Evolutionary conservation across 2,888 invertebrate genomes (phyloP), one percentile per base, ranked within the genome.

Genomic region (Ectemnius continuus): DNA sequence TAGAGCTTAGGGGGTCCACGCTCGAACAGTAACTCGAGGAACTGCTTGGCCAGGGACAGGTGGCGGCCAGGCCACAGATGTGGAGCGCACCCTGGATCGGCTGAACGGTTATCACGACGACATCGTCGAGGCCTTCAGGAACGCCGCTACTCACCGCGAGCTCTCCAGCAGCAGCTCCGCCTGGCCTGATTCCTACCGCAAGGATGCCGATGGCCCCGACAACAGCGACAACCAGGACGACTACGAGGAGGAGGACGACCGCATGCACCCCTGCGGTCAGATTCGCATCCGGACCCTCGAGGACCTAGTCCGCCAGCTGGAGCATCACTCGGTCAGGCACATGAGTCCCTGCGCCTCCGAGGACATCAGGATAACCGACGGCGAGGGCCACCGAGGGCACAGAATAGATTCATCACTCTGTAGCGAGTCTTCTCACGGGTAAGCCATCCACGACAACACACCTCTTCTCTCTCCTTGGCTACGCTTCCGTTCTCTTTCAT

Each of bases 51-150:
- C 60, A 81, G 78, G 75, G 62, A 90, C 93, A 85, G 90, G 91
- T 67, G 93, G 93, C 68, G 92, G 93, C 0, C 93, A 94, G 18
- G 94, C 95, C 75, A 94, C 95, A 1, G 96, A 96, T 84, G 95
- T 96, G 90, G 97, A 97, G 88, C 93, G 97, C 84, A 97, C 96
- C 62, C 93, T 97, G n/a, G 96, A 96, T 92, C 96, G 95, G 75
- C 93, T 97, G 58, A 97, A 97, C 89, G 97, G 97, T 57, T 98
- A 98, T 91, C 97, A 97, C 91, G 97, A 97, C 88, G 96, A 97
- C 88, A 96, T 98, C 85, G 93, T 98, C 83, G 97, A 97, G 90
- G 97, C 97, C n/a, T 91, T 98, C 85, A 94, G 97, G 83, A 96
- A 94, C 82, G 97, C 97, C 13, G 96, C 96, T 26, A 93, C 92